Base-by-base conservation (phyloP, 1,140 invertebrate species). In the Lutraria rhynchaena region DNA sequence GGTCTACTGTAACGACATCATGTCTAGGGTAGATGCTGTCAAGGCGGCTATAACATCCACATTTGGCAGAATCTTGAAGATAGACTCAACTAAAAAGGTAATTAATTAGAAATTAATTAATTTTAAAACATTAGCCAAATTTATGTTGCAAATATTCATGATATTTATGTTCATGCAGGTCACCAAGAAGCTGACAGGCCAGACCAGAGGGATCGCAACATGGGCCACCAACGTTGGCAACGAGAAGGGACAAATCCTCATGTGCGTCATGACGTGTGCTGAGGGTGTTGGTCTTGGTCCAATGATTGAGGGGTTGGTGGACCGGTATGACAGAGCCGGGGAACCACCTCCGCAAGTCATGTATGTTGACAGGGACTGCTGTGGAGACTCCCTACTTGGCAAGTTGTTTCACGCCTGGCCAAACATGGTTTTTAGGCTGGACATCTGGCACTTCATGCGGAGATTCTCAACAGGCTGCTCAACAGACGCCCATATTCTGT, bases 371-470 rank as follows among this genome's bases (percentile, higher is more conserved):
- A 11, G 75, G 27, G 73, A 83, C 51, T 85, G 81, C 57, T 76
- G 60, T n/a, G 58, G 74, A 44, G 3, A 17, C 27, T 22, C 35
- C 71, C 75, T 89, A 24, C 81, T 55, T 57, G 44, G 19, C 17
- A 15, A 33, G 1, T 17, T 53, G 15, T 53, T 53, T 3, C 33
- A 31, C 31, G 53, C 53, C 27, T 19, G 9, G 44, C 15, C 31
- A n/a, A 49, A 0, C 17, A 37, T 24, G 0, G 35, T 31, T 11
- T 49, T 89, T 33, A 58, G 85, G 22, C 75, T 89, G 22, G 87
- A 88, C 63, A 65, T 88, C 3, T 89, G 86, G 86, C 86, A 88
- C 51, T 88, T 87, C 77, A 89, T 86, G 85, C 55, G 87, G 5
- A 29, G 84, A 15, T 27, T 89, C 19, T 51, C 87, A 7, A 22